These are phyloP conservation scores for Diadegma fenestrale DNA, from an alignment of 2,888 invertebrate genomes.

Conservation along the genomic window DNA sequence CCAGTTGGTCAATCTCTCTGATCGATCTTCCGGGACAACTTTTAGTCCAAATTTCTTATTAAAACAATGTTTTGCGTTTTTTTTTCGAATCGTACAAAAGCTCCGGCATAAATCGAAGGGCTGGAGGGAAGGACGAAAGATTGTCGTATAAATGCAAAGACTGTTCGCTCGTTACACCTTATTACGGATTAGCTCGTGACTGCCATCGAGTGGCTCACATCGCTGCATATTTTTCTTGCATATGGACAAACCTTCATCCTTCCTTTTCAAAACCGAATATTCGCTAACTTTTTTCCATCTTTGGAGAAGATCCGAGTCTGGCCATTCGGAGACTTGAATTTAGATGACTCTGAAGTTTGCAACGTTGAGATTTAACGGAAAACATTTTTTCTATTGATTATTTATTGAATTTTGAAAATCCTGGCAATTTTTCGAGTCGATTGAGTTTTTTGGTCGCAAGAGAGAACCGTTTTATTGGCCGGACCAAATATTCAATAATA, in stretches of 20 bases:
- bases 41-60: not conserved
- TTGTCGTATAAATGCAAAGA: slow-evolving; percentile 65
- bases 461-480: no score
- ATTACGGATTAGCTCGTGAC: slow-evolving; percentile 45
- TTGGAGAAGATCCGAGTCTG: not conserved
- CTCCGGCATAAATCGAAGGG: slow-evolving; percentile 39
- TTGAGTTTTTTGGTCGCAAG: no score
- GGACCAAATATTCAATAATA: no score
- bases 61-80: not conserved
- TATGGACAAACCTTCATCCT: not conserved
- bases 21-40: not conserved
- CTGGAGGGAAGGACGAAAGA: not conserved
- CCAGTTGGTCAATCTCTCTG: not conserved
- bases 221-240: slow-evolving; percentile 2
- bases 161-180: slow-evolving; percentile 44
- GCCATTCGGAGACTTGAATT: not conserved
- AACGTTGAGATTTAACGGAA: no score
- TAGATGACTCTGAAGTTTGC: no score
- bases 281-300: not conserved
- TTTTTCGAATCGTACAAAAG: slow-evolving; percentile 2
- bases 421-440: no score
- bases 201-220: slow-evolving; percentile 22
- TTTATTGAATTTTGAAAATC: no score
- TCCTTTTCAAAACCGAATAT: not conserved
- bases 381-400: no score